These are phyloP conservation scores for Drosophila nannoptera DNA, from an alignment of 1,140 invertebrate species.

Conservation along the genomic window DNA sequence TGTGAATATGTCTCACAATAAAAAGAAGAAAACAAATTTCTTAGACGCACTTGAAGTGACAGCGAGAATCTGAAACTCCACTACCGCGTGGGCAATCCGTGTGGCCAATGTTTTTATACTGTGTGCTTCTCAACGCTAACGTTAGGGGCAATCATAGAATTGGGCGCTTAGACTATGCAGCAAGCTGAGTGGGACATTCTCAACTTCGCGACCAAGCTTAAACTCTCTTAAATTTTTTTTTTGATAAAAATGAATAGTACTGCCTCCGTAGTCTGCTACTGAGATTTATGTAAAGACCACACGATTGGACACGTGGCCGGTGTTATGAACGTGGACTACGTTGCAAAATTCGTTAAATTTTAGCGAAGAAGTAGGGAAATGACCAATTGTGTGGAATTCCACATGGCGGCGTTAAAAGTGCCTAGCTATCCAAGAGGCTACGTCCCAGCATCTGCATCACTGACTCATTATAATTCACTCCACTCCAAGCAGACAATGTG, in stretches of 20 bases:
- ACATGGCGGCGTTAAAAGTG: constrained; percentile 39
- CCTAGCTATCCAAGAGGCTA: constrained; percentile 12
- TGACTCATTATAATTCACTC: constrained; percentile 46
- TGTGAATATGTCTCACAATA: constrained; percentile 30
- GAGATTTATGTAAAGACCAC: constrained; percentile 46
- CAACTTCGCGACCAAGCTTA: constrained; percentile 16
- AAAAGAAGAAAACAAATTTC: constrained; percentile 36
- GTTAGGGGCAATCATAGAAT: constrained; percentile 15
- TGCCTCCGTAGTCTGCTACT: constrained; percentile 8
- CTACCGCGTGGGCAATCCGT: constrained; percentile 36
- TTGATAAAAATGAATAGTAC: constrained; percentile 41
- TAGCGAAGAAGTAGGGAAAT: constrained; percentile 17
- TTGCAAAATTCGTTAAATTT: constrained; percentile 25
- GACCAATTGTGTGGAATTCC: constrained; percentile 52
- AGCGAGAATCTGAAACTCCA: constrained; percentile 29
- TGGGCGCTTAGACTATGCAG: constrained; percentile 7
- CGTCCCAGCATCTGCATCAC: constrained; percentile 17
- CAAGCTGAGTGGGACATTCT: constrained; percentile 12
- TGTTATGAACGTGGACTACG: constrained; percentile 14
- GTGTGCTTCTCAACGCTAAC: constrained; percentile 15
- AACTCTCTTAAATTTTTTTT: constrained; percentile 27
- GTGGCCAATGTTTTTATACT: constrained; percentile 27
- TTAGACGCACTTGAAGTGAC: constrained; percentile 36
- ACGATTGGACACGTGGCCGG: constrained; percentile 19
- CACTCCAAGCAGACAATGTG: constrained; percentile 46